phyloP scores from a whole-genome alignment of 1,140 invertebrate genomes.

The Caenorhabditis latens region DNA sequence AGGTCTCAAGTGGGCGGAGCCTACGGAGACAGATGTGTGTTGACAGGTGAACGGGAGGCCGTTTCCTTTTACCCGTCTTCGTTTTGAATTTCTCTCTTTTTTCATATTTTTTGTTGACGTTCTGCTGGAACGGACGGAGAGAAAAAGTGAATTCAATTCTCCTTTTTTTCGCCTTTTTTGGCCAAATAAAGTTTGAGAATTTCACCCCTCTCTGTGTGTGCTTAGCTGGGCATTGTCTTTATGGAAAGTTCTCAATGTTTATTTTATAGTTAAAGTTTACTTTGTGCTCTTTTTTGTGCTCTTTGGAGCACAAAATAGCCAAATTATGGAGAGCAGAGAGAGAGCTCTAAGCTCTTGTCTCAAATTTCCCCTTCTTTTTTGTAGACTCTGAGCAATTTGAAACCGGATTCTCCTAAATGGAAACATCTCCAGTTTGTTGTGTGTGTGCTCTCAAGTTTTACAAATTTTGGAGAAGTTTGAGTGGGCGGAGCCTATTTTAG shows the following conservation, averaged over 20 bases:
- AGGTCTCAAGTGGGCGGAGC: no score
- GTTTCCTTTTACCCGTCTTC: background rate
- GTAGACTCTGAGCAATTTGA: no score
- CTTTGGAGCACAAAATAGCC: no score
- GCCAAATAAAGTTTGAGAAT: background rate
- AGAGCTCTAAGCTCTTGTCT: no score
- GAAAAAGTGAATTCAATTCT: background rate
- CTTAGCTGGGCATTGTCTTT: background rate
- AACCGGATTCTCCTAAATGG: no score
- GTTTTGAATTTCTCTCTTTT: background rate
- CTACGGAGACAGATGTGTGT: slow-evolving; percentile 14
- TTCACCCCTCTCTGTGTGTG: slow-evolving; percentile 4
- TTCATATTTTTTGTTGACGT: background rate
- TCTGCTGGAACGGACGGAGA: no score
- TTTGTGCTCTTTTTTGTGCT: background rate
- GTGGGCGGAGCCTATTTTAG: no score
- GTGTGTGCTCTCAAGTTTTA: no score
- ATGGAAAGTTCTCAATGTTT: background rate
- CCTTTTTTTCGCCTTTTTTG: background rate
- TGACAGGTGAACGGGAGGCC: slow-evolving; percentile 11
- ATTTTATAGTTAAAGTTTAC: slow-evolving; percentile 10
- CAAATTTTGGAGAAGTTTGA: no score
- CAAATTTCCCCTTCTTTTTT: no score
- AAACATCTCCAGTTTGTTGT: no score
- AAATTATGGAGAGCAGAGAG: no score